A percentile compares a stretch with the other conserved stretches of the same genome.
phyloP scores from a whole-genome alignment of 2,113 vertebrate genomes.

The Halcyon malimbica region DNA sequence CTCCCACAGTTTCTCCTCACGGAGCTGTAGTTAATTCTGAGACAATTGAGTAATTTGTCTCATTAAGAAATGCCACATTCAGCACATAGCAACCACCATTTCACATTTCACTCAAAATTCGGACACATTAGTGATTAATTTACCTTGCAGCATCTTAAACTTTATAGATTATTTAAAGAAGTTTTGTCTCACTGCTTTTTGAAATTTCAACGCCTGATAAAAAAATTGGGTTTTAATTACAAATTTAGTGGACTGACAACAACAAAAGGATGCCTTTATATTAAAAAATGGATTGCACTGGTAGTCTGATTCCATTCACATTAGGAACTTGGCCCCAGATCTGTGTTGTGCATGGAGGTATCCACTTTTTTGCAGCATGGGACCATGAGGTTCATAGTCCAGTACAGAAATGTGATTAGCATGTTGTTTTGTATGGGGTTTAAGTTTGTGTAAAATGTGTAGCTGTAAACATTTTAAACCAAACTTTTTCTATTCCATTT shows the following conservation, averaged over 20 bases:
- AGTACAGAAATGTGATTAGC: not conserved
- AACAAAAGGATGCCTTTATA: not conserved
- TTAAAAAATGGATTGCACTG: not conserved
- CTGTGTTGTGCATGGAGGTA: not conserved
- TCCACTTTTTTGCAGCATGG: not conserved
- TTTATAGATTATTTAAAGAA: not conserved
- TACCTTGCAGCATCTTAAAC: not conserved
- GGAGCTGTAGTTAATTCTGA: not conserved
- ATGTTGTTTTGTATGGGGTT: not conserved
- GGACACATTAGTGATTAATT: not conserved
- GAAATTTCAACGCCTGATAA: not conserved
- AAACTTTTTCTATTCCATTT: not conserved
- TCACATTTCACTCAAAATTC: not conserved
- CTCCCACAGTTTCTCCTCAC: not conserved
- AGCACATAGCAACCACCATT: not conserved
- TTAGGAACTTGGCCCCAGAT: not conserved
- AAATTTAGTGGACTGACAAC: not conserved
- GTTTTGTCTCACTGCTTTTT: not conserved
- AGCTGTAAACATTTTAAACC: not conserved
- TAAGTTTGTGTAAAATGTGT: not conserved
- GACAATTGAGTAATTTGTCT: not conserved
- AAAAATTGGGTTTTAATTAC: not conserved
- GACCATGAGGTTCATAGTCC: not conserved
- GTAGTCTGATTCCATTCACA: not conserved
- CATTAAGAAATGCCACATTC: not conserved